Conservation (phyloP, 2,888 invertebrate genomes). For the Phengaris arion region DNA sequence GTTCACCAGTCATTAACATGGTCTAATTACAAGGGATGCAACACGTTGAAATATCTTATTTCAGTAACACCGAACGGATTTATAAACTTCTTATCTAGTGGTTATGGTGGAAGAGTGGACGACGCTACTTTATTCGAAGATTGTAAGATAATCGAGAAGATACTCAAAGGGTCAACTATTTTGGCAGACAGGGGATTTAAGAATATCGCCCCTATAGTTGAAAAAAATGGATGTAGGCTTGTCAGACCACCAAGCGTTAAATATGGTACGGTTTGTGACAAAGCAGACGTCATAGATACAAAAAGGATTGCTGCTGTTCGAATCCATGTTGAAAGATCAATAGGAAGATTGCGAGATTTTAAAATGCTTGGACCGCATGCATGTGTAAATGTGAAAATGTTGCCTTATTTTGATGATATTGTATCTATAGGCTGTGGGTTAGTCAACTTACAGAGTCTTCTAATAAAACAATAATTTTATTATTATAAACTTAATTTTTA, state of each 20-base stretch:
- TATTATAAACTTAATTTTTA: neutral
- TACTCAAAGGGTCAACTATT: conserved; percentile 8
- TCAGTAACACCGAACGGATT: conserved; percentile 46
- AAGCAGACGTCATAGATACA: conserved; percentile 28
- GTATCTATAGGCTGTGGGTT: conserved; percentile 27
- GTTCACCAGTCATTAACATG: conserved; percentile 45
- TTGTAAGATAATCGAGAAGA: conserved; percentile 18
- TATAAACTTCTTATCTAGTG: conserved; percentile 48
- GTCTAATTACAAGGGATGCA: conserved; percentile 46
- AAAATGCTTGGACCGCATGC: conserved; percentile 30
- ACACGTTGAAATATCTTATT: conserved; percentile 47
- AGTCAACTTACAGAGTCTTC: conserved; percentile 27
- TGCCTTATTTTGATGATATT: conserved; percentile 25
- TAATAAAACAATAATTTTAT: conserved; percentile 24
- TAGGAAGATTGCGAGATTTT: conserved; percentile 21
- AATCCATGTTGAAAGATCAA: conserved; percentile 27
- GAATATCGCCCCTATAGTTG: conserved; percentile 8
- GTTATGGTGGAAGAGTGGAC: conserved; percentile 45
- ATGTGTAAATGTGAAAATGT: conserved; percentile 22
- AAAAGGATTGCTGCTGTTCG: conserved; percentile 31
- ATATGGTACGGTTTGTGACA: neutral
- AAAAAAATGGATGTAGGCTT: conserved; percentile 12
- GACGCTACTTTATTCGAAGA: conserved; percentile 38
- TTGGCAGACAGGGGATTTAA: conserved; percentile 28
- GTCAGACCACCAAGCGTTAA: conserved; percentile 29